phyloP scores from a whole-genome alignment of 2,113 vertebrate species.

The Nyctibius bracteatus region DNA sequence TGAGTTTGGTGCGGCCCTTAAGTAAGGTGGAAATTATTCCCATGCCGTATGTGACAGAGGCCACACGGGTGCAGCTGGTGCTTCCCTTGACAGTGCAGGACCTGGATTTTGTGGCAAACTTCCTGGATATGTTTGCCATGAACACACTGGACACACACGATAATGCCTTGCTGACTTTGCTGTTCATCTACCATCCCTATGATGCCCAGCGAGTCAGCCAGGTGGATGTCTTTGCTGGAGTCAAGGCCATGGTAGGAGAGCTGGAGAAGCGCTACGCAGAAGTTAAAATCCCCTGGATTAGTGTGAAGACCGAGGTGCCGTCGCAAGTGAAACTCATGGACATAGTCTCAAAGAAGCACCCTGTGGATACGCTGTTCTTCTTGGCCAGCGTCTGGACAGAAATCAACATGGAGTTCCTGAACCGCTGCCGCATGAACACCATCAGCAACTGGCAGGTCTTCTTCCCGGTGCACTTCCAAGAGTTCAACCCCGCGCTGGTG shows the following conservation, averaged over 20 bases:
- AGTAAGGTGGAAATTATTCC: slow-evolving; percentile 93
- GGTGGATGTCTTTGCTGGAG: slow-evolving; percentile 86
- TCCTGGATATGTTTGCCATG: slow-evolving; percentile 90
- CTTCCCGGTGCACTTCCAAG: slow-evolving; percentile 95
- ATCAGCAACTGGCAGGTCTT: slow-evolving; percentile 98
- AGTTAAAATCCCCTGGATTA: slow-evolving; percentile 91
- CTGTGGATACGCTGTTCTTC: slow-evolving; percentile 93
- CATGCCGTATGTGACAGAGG: slow-evolving; percentile 96
- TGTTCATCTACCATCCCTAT: slow-evolving; percentile 89
- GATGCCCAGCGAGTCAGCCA: slow-evolving; percentile 86
- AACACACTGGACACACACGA: slow-evolving; percentile 88
- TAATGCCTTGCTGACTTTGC: slow-evolving; percentile 86
- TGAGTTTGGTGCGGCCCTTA: slow-evolving; percentile 87
- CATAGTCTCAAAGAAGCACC: slow-evolving; percentile 96
- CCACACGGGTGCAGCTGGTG: slow-evolving; percentile 90
- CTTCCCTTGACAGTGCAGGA: slow-evolving; percentile 86
- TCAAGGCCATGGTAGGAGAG: slow-evolving; percentile 87
- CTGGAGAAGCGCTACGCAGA: slow-evolving; percentile 87
- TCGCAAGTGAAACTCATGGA: slow-evolving; percentile 97
- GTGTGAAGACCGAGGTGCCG: slow-evolving; percentile 89
- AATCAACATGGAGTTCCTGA: slow-evolving; percentile 88
- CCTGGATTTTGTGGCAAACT: slow-evolving; percentile 81
- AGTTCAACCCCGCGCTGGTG: slow-evolving; percentile 85
- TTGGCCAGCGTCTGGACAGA: slow-evolving; percentile 89
- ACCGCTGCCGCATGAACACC: slow-evolving; percentile 95